phyloP scores from a whole-genome alignment of 2,888 invertebrate species.

The Elegia similella region DNA sequence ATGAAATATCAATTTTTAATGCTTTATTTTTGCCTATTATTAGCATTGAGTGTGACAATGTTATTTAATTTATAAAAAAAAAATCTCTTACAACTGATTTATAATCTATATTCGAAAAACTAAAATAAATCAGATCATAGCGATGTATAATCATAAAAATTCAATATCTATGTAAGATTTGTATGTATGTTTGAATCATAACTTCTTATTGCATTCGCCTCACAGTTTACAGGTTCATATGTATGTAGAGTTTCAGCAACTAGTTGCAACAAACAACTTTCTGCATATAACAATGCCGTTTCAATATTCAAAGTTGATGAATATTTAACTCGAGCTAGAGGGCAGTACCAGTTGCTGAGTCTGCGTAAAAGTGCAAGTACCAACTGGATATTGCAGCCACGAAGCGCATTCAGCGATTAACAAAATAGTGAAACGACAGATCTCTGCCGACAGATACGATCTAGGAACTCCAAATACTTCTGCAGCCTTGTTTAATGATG shows the following conservation, averaged over 20 bases:
- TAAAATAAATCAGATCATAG: too few relatives aligned
- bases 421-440: not conserved
- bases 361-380: not conserved
- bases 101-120: too few relatives aligned
- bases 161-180: too few relatives aligned
- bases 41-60: too few relatives aligned
- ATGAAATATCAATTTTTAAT: too few relatives aligned
- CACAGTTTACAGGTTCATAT: not conserved
- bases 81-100: too few relatives aligned
- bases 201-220: not conserved
- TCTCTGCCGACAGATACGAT: too few relatives aligned
- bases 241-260: not conserved
- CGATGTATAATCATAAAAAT: too few relatives aligned
- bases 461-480: too few relatives aligned
- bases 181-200: not conserved
- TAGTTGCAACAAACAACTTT: not conserved
- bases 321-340: slow-evolving; percentile 12
- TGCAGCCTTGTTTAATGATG: too few relatives aligned
- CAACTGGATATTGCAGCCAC: not conserved
- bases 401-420: not conserved
- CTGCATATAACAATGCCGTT: slow-evolving; percentile 7
- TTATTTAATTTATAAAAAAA: too few relatives aligned
- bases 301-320: slow-evolving; percentile 6
- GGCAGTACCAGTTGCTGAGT: not conserved
- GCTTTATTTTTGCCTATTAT: too few relatives aligned